Evolutionary conservation across 2,888 invertebrate species (phyloP), one percentile per base, ranked within the genome.

Genomic region (Drosophila anomalata): DNA sequence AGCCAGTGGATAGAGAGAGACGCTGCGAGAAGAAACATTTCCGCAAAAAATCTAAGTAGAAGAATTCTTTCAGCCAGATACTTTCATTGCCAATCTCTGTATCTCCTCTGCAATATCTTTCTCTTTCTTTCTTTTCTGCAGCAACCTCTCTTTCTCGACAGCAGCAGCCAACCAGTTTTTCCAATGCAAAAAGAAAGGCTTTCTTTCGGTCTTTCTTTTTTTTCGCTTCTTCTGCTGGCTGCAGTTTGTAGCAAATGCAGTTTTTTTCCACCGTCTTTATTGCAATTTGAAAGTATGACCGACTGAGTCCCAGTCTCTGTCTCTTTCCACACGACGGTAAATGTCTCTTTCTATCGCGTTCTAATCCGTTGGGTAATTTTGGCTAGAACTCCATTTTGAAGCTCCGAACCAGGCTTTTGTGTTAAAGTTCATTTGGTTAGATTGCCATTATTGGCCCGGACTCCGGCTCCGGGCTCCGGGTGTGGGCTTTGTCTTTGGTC

Each of bases 121-220:
- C 72, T 26, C 6, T 17, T 17, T 20, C 44, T 57, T 56, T 51
- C 41, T 42, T 51, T 46, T 51, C 26, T 17, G 24, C 24, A 29
- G 29, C 29, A 29, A 29, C 12, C 39, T 36, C 46, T 46, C 48
- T n/a, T 33, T 33, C 29, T 22, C 29, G 17, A 17, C 17, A 17
- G n/a, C 60, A 60, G 57, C 62, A 57, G 44, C 55, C 79, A 85
- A 88, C 87, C 88, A 89, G 89, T 89, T 89, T 86, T 60, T 60
- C 63, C 74, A 72, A 73, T 75, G 79, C 76, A 82, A 86, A 89
- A 89, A 90, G 90, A 90, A 90, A 90, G 90, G 83, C 90, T 90
- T 90, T 90, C 90, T 90, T 89, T 84, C 69, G 69, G 62, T 62
- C 63, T 50, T 63, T 39, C 50, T 50, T 46, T 33, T 17, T 17